These are phyloP conservation scores for Nysson spinosus DNA, from an alignment of 2,888 invertebrate species.

Conservation along the genomic window DNA sequence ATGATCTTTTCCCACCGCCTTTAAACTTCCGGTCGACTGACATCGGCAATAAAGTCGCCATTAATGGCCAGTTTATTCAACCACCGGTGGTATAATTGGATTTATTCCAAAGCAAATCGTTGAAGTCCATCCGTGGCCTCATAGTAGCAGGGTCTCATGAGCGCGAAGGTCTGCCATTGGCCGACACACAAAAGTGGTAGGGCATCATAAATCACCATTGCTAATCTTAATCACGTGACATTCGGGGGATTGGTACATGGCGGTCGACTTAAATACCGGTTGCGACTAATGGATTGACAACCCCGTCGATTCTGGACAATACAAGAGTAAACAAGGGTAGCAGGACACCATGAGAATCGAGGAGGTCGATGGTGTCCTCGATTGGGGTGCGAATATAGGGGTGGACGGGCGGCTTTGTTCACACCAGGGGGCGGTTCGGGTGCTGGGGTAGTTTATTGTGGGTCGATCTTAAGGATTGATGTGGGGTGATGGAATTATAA, in stretches of 20 bases:
- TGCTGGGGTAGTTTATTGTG: slow-evolving; percentile 49
- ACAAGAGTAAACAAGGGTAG: slow-evolving; percentile 75
- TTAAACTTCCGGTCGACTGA: too few species aligned
- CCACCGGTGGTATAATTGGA: neutral
- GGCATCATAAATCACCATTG: slow-evolving; percentile 70
- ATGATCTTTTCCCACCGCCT: slow-evolving; percentile 35
- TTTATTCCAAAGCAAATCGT: slow-evolving; percentile 51
- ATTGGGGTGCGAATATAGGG: slow-evolving; percentile 67
- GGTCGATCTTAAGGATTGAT: slow-evolving; percentile 27
- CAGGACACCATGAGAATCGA: slow-evolving; percentile 65
- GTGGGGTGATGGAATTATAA: neutral
- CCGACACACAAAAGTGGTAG: slow-evolving; percentile 77
- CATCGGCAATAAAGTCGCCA: too few species aligned
- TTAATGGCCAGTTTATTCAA: too few species aligned
- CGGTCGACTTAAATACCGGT: neutral
- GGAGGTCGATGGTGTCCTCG: slow-evolving; percentile 62
- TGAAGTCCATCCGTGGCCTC: slow-evolving; percentile 66
- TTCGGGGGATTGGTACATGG: neutral
- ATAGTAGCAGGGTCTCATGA: slow-evolving; percentile 70
- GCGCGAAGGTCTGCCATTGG: slow-evolving; percentile 69
- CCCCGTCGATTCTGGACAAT: slow-evolving; percentile 66
- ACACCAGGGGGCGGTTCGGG: slow-evolving; percentile 67
- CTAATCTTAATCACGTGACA: neutral
- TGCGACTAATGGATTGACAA: neutral
- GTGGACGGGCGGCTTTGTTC: slow-evolving; percentile 62